These are phyloP conservation scores for Caenorhabditis angaria DNA, from an alignment of 2,888 invertebrate species.

Conservation along the genomic window DNA sequence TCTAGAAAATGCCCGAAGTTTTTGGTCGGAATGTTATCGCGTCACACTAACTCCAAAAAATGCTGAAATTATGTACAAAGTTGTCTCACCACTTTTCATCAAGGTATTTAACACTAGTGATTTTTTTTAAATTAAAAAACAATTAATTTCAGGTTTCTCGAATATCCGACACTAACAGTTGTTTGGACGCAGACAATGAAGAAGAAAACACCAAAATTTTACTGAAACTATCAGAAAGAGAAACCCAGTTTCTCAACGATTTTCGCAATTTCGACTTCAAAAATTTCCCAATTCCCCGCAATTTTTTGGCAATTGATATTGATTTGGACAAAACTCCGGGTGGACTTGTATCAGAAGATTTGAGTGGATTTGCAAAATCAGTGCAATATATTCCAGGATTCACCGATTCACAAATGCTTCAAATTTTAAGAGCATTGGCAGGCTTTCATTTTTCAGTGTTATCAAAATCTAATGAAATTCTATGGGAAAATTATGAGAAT, in stretches of 20 bases:
- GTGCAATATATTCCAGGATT: slow-evolving; percentile 33
- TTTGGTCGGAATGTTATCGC: slow-evolving; percentile 40
- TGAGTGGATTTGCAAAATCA: slow-evolving; percentile 16
- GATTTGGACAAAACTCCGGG: slow-evolving; percentile 14
- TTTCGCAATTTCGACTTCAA: slow-evolving; percentile 14
- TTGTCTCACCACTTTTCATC: slow-evolving; percentile 16
- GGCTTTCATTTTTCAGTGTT: slow-evolving; percentile 26
- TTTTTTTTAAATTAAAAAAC: background rate
- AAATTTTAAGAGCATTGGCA: slow-evolving; percentile 22
- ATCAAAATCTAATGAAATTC: slow-evolving; percentile 8
- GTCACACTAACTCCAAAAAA: slow-evolving; percentile 12
- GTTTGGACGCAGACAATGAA: slow-evolving; percentile 21
- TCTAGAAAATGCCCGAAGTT: slow-evolving; percentile 31
- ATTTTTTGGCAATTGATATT: slow-evolving; percentile 16
- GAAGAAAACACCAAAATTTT: slow-evolving; percentile 24
- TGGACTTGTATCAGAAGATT: slow-evolving; percentile 30
- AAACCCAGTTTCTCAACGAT: slow-evolving; percentile 22
- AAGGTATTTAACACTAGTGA: slow-evolving; percentile 11
- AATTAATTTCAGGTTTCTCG: slow-evolving; percentile 15
- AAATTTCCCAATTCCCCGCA: slow-evolving; percentile 29
- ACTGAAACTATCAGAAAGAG: slow-evolving; percentile 20
- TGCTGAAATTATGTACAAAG: background rate
- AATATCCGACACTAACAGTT: slow-evolving; percentile 25
- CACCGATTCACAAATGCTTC: slow-evolving; percentile 10
- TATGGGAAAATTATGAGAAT: slow-evolving; percentile 21